Percentiles rank a stretch among this genome's conserved stretches.
phyloP scores from a whole-genome alignment of 2,113 vertebrate genomes.

The Psittacus erithacus region DNA sequence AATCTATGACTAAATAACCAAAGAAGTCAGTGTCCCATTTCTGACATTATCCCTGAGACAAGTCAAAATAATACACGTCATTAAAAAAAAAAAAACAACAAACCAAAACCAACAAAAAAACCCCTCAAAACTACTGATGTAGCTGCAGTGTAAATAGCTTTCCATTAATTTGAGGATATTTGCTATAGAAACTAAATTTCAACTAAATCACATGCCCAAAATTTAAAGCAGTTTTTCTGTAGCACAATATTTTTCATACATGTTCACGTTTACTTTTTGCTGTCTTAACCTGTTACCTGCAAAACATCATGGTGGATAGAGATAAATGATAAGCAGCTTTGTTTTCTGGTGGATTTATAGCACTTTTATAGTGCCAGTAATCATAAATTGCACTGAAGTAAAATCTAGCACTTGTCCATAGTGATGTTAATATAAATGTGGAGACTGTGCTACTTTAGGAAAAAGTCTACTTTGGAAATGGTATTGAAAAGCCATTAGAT shows the following conservation, averaged over 20 bases:
- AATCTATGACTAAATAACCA: not conserved
- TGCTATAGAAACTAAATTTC: not conserved
- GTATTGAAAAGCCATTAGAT: not conserved
- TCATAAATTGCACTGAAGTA: not conserved
- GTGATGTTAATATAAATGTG: not conserved
- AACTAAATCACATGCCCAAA: not conserved
- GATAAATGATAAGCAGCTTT: not conserved
- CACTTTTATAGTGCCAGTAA: not conserved
- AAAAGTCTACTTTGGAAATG: not conserved
- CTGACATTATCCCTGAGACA: not conserved
- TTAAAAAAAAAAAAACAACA: not conserved
- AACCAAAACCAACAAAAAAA: too few species aligned
- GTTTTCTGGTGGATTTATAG: not conserved
- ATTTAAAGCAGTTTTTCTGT: not conserved
- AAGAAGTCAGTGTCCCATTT: not conserved
- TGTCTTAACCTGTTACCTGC: not conserved
- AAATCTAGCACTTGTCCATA: not conserved
- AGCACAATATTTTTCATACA: not conserved
- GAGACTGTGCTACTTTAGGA: not conserved
- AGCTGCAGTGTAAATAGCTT: not conserved
- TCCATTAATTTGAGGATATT: not conserved
- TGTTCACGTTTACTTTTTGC: not conserved
- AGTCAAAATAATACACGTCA: not conserved
- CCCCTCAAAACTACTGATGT: not conserved
- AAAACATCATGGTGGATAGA: not conserved